Base-by-base conservation (phyloP, 2,797 vertebrate genomes). In the Sebastes miniatus region DNA sequence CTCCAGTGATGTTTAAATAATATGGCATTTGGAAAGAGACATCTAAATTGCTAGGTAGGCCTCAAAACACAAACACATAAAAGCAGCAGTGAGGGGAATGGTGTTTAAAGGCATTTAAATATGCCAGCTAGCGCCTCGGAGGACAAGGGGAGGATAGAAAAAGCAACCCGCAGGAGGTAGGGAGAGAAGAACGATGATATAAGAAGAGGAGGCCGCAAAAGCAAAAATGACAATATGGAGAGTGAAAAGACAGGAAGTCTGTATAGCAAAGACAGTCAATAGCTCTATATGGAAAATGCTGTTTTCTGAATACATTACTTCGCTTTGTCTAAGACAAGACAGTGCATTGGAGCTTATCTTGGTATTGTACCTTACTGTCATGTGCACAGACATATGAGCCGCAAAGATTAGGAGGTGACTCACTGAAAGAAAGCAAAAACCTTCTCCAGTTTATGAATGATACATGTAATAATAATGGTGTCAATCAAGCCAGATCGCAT, bases 21-120 rank as follows among this genome's bases (percentile, higher is more conserved):
- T 91, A 89, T 82, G 85, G 76, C 87, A 91, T 91, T 93, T 88
- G 86, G 81, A 84, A 79, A 79, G 77, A 91, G 92, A 92, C 92
- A 84, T 87, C 79, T 87, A 90, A 94, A 94, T 94, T 94, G 87
- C 87, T 89, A 88, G 80, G 90, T 83, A 78, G 70, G 73, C 82
- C 88, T 88, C 80, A 89, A 91, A 90, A 94, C 83, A 91, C 86
- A 94, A 89, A 92, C 87, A 91, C 76, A 92, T 92, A 88, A 93
- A 93, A 92, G 87, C 87, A 84, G 67, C 29, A 39, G 74, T 75
- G 79, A 77, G 39, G 47, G 74, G 69, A 77, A 76, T 62, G 74
- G 88, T 78, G 92, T 92, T 95, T 93, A 92, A 93, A 91, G 86
- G 92, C 90, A 91, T 93, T 92, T 93, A 91, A 93, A 87, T 93